These are phyloP conservation scores for Leucopsar rothschildi DNA, from an alignment of 2,113 vertebrate species.

Conservation along the genomic window DNA sequence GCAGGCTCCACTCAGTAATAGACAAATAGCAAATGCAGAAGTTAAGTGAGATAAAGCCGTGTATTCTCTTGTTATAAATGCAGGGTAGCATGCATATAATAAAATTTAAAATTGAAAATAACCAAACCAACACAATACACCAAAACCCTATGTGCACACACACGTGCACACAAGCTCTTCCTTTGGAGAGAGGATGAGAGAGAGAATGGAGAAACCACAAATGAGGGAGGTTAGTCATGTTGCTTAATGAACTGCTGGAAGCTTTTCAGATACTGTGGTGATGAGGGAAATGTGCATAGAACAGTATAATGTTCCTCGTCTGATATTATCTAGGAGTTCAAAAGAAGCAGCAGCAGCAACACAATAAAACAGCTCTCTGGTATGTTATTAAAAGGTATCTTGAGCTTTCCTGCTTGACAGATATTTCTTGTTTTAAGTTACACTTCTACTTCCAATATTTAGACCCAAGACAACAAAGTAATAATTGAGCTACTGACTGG, in stretches of 20 bases:
- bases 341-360: slow-evolving; percentile 26
- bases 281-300: slow-evolving; percentile 41
- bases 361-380: slow-evolving; percentile 17
- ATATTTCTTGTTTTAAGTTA: slow-evolving; percentile 61
- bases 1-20: background rate
- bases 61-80: background rate
- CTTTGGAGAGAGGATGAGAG: slow-evolving; percentile 15
- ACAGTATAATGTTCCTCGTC: slow-evolving; percentile 35
- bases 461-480: slow-evolving; percentile 8
- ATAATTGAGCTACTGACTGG: background rate
- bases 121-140: background rate
- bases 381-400: slow-evolving; percentile 31
- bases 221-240: slow-evolving; percentile 51
- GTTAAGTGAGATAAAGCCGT: background rate
- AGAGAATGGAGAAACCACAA: slow-evolving; percentile 34
- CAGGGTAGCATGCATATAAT: background rate
- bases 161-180: background rate
- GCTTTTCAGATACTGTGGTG: slow-evolving; percentile 42
- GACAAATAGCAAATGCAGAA: background rate
- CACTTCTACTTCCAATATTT: slow-evolving; percentile 26
- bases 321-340: slow-evolving; percentile 53
- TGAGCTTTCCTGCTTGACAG: slow-evolving; percentile 50
- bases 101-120: background rate
- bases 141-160: background rate
- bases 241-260: slow-evolving; percentile 60